Evolutionary conservation across 2,888 invertebrate species (phyloP).

Genomic region (Xestoiulus laeticollis): DNA sequence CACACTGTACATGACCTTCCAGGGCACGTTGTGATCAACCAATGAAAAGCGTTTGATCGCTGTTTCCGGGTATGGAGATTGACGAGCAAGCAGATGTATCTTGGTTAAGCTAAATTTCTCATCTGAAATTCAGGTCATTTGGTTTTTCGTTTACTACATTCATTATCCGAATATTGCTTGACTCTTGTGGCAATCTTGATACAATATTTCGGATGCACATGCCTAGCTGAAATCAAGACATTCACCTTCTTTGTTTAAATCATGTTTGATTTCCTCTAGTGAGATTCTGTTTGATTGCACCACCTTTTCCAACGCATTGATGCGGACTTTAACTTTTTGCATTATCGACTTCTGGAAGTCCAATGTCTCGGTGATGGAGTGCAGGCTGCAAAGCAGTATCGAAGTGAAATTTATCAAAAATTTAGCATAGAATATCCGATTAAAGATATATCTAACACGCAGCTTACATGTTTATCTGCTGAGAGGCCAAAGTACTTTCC

Average conservation of each 20-base stretch:
- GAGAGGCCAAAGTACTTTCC: too few relatives aligned
- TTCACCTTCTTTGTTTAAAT: constrained; percentile 56
- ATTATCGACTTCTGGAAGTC: constrained; percentile 60
- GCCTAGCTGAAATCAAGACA: not conserved
- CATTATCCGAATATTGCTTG: too few relatives aligned
- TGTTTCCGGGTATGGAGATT: constrained; percentile 64
- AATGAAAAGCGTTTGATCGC: constrained; percentile 63
- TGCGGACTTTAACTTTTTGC: constrained; percentile 61
- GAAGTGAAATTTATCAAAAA: too few relatives aligned
- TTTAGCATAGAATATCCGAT: too few relatives aligned
- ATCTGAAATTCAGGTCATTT: constrained; percentile 40
- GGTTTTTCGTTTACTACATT: too few relatives aligned
- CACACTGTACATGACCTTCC: constrained; percentile 62
- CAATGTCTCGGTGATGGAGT: constrained; percentile 57
- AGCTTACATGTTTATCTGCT: too few relatives aligned
- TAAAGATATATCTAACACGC: too few relatives aligned
- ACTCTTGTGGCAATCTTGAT: too few relatives aligned
- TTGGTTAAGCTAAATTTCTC: constrained; percentile 44
- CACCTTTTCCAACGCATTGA: constrained; percentile 62
- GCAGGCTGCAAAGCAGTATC: too few relatives aligned
- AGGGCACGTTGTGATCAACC: constrained; percentile 64
- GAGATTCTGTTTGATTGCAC: constrained; percentile 58
- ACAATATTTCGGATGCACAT: too few relatives aligned
- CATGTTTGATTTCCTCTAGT: constrained; percentile 58
- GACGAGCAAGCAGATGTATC: constrained; percentile 62